Conservation (phyloP, 2,888 invertebrate species). For the Balanococcus diminutus region DNA sequence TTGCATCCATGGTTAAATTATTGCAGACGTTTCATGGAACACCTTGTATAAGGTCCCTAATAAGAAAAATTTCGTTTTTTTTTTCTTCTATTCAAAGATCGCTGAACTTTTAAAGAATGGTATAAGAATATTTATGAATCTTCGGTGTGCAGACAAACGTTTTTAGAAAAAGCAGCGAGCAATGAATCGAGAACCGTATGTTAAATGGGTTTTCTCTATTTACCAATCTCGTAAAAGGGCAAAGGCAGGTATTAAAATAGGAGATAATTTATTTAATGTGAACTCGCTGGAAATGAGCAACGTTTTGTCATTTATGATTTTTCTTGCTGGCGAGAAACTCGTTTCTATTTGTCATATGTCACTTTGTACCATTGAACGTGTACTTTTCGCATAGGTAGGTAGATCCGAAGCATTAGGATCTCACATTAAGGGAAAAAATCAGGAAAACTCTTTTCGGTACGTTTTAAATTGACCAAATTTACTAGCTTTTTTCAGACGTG, state of each 20-base stretch:
- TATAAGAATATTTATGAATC: slow-evolving; percentile 7
- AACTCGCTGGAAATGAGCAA: not conserved
- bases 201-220: slow-evolving; percentile 21
- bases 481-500: too few species aligned
- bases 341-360: not conserved
- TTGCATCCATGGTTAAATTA: too few species aligned
- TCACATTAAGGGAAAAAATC: too few species aligned
- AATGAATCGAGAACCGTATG: not conserved
- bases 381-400: too few species aligned
- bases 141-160: not conserved
- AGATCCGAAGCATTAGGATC: too few species aligned
- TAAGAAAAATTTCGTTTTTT: not conserved
- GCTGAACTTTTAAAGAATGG: not conserved
- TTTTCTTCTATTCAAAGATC: not conserved
- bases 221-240: slow-evolving; percentile 11
- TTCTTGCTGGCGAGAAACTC: not conserved
- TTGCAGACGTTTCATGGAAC: too few species aligned
- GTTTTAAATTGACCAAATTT: not conserved
- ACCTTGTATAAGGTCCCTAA: not conserved
- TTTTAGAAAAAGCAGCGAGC: not conserved
- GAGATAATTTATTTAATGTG: slow-evolving; percentile 30
- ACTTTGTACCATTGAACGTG: not conserved
- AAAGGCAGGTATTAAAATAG: slow-evolving; percentile 20
- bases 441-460: too few species aligned
- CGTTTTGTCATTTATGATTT: not conserved